Evolutionary conservation across 2,797 vertebrate genomes (phyloP), one percentile per base, ranked within the genome.

Genomic region (Oreortyx pictus): DNA sequence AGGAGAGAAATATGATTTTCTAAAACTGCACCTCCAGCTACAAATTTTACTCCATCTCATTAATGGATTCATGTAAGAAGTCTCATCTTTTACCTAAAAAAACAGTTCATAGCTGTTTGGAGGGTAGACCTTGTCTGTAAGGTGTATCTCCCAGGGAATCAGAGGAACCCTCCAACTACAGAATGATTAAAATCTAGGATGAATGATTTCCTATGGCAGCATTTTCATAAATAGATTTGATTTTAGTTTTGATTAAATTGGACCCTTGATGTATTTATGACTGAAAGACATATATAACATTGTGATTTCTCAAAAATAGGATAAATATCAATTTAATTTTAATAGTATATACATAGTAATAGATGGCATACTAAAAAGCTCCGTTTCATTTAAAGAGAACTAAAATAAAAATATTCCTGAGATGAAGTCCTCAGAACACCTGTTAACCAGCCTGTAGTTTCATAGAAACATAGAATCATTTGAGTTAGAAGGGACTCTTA

Each of bases 161-260:
- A 13, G 39, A 81, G 14, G 27, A 85, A 62, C 4, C 14, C 6
- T 44, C 13, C n/a, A 68, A 47, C 19, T 7, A 56, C 0, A 3
- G 11, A 70, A 19, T 2, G 17, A 80, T 47, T 64, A 74, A 81
- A 90, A 70, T 80, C 44, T 70, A 16, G 3, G 33, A 60, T 57
- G 3, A 84, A 43, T 59, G 0, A n/a, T 50, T 71, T 89, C 71
- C 18, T 77, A 15, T n/a, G 19, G 19, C 15, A 37, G 16, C 31
- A 82, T 80, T 91, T 82, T 65, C 61, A 82, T 80, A 39, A 67
- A 65, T 43, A 61, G 86, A 82, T 61, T 31, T 79, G 19, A 72
- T 64, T 57, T 74, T 5, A n/a, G 1, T 66, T 90, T 84, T 92
- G 23, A 64, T 71, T 82, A 59, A 84, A 49, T 39, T 43, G 16